Evolutionary conservation across 1,140 invertebrate species (phyloP).

Genomic region (Condylostylus longicornis): DNA sequence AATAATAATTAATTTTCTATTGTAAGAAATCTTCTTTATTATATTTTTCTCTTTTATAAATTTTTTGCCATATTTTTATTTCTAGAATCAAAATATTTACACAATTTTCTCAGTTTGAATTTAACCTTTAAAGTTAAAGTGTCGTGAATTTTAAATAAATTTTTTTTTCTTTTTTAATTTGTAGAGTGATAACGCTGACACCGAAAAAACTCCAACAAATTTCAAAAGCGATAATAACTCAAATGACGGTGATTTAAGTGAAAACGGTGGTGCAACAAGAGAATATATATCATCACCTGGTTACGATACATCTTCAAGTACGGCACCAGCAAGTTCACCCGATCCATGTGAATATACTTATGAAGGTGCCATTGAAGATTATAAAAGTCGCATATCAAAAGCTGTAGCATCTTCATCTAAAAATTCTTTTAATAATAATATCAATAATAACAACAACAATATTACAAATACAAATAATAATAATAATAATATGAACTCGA

Average conservation of each 20-base stretch:
- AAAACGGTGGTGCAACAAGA: constrained; percentile 9
- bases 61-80: no score
- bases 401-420: constrained; percentile 19
- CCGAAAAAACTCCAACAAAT: neutral
- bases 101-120: no score
- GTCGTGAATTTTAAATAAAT: neutral
- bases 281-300: constrained; percentile 29
- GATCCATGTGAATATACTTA: constrained; percentile 58
- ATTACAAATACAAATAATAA: constrained; percentile 8
- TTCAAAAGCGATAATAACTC: constrained; percentile 6
- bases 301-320: constrained; percentile 29
- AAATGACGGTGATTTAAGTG: constrained; percentile 3
- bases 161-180: constrained; percentile 1
- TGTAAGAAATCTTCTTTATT: no score
- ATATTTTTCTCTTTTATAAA: no score
- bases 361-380: constrained; percentile 70
- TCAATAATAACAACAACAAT: constrained; percentile 9
- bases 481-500: constrained; percentile 10
- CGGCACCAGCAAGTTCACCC: constrained; percentile 23
- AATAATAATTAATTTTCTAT: no score
- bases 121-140: neutral
- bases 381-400: constrained; percentile 54
- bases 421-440: constrained; percentile 2
- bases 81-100: no score
- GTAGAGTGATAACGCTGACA: constrained; percentile 21